Evolutionary conservation across 2,888 invertebrate genomes (phyloP), one percentile per base, ranked within the genome.

Genomic region (Trichacis sp.): DNA sequence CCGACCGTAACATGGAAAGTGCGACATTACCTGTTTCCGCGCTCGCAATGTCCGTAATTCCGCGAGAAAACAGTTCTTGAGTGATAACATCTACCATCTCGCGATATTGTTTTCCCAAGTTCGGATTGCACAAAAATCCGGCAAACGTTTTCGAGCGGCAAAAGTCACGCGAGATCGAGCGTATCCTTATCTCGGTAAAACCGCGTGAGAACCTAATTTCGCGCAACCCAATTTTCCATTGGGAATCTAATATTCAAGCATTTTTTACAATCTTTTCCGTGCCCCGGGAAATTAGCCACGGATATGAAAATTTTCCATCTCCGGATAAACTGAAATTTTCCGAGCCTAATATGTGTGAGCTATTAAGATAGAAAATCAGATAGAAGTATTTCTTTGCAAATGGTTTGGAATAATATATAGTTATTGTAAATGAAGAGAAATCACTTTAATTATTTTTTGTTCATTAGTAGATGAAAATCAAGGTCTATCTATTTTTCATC

Each of bases 291-390:
- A 33, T 33, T 33, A 33, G 33, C n/a, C 33, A n/a, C 8, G 33
- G 2, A 9, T 2, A 33, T 33, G 33, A 33, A 33, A n/a, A 33
- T 15, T 38, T 63, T 53, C 38, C 8, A 48, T 38, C 45, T 29
- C 15, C 19, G 49, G 46, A 48, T 49, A 29, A 29, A 29, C 20
- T 42, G 24, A 12, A 50, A 54, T 17, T 45, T 30, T 30, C 60
- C 15, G 50, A 43, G 1, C 19, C 24, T 64, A 18, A 57, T 55
- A 60, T 60, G 64, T 70, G 68, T 65, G 69, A 58, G 50, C 46
- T 62, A 53, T 60, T 64, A 64, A 29, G 38, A 17, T 11, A 43
- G n/a, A 33, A 43, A 43, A 18, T 17, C 17, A 5, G 17, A 4
- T 43, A 43, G 18, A 14, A n/a, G 33, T 45, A 42, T n/a, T n/a